Evolutionary conservation across 1,140 invertebrate species (phyloP).

Genomic region (Drosophila oshimai): DNA sequence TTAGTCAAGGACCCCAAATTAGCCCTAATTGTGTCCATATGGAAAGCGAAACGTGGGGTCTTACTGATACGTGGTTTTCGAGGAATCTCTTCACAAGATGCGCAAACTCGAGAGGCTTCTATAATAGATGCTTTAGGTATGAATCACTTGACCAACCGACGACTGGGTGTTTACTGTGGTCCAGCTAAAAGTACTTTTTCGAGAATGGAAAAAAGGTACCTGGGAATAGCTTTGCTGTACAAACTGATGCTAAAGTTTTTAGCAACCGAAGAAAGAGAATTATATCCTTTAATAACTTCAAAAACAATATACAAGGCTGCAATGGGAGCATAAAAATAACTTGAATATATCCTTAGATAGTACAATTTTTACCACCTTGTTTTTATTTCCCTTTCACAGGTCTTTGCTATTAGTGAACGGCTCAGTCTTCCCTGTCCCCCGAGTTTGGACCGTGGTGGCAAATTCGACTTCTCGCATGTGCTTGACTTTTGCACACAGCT

Average conservation of each 20-base stretch:
- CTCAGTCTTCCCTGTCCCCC: slow-evolving; percentile 90
- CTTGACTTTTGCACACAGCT: slow-evolving; percentile 93
- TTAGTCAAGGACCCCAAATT: slow-evolving; percentile 85
- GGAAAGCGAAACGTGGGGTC: slow-evolving; percentile 91
- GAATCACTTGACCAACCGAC: slow-evolving; percentile 91
- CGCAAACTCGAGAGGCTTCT: slow-evolving; percentile 94
- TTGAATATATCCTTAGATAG: background rate
- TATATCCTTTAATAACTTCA: slow-evolving; percentile 6
- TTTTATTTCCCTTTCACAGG: slow-evolving; percentile 84
- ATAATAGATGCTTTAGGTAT: slow-evolving; percentile 95
- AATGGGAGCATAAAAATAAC: background rate
- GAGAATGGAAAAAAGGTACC: slow-evolving; percentile 85
- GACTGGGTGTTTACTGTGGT: slow-evolving; percentile 92
- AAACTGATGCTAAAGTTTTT: slow-evolving; percentile 82
- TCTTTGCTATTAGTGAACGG: slow-evolving; percentile 94
- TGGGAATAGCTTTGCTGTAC: slow-evolving; percentile 92
- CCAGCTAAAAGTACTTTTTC: slow-evolving; percentile 87
- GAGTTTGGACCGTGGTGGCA: slow-evolving; percentile 84
- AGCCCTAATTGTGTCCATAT: slow-evolving; percentile 92
- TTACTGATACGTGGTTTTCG: slow-evolving; percentile 95
- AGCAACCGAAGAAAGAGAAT: slow-evolving; percentile 31
- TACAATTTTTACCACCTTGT: background rate
- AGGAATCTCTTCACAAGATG: slow-evolving; percentile 94
- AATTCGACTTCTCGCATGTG: slow-evolving; percentile 94
- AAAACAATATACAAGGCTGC: background rate